phyloP scores from a whole-genome alignment of 2,797 vertebrate genomes.

The Helostoma temminkii region DNA sequence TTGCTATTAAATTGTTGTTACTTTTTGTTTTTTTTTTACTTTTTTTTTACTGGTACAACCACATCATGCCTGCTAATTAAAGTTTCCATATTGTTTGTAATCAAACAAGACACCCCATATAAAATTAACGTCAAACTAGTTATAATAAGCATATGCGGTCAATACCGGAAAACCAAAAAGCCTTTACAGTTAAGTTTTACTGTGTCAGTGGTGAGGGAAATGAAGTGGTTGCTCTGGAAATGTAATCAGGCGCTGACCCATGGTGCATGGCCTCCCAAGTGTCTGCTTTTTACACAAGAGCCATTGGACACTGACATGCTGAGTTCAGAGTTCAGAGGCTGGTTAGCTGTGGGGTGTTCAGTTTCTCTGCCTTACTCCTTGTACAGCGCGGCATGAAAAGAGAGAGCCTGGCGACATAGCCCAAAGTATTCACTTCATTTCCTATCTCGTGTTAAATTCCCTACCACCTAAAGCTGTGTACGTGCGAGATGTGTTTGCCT shows the following conservation, averaged over 20 bases:
- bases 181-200: conserved; percentile 53
- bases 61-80: conserved; percentile 45
- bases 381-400: conserved; percentile 24
- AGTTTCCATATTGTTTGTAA: conserved; percentile 10
- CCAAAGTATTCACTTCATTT: conserved; percentile 18
- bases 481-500: conserved; percentile 5
- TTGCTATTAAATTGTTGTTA: conserved; percentile 22
- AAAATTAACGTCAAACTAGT: conserved; percentile 14
- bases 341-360: conserved; percentile 21
- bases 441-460: conserved; percentile 12
- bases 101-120: conserved; percentile 23
- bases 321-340: conserved; percentile 43
- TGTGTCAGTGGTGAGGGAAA: conserved; percentile 43
- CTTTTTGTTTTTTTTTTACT: background rate
- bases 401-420: conserved; percentile 8
- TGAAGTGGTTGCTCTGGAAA: conserved; percentile 62
- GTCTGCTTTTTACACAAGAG: conserved; percentile 38
- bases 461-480: conserved; percentile 4
- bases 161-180: conserved; percentile 50
- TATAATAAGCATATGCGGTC: conserved; percentile 47
- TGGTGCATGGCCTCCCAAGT: conserved; percentile 18
- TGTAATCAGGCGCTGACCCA: conserved; percentile 55
- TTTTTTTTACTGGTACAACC: conserved; percentile 17
- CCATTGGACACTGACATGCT: conserved; percentile 38
- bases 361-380: conserved; percentile 25